phyloP scores from a whole-genome alignment of 53 echinoderm and acorn worm species.

The Paracentrotus lividus region DNA sequence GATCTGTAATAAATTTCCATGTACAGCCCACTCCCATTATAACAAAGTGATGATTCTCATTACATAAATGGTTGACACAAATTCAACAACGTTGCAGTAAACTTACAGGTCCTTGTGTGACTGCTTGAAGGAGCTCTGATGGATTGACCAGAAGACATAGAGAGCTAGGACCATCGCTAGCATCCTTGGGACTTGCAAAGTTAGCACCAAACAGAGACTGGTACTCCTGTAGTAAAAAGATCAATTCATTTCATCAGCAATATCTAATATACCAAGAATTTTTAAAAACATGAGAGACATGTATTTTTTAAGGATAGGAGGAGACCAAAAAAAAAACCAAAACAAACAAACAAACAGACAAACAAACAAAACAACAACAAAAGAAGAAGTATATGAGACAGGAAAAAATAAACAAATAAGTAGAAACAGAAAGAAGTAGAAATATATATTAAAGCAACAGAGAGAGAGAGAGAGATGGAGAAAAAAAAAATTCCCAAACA shows the following conservation, averaged over 20 bases:
- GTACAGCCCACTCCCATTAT: no score
- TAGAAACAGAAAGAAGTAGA: background rate
- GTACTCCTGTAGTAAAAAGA: conserved; percentile 83
- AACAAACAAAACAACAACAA: background rate
- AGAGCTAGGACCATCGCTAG: conserved; percentile 72
- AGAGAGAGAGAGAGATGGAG: background rate
- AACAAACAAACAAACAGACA: no score
- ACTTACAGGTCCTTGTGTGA: conserved; percentile 91
- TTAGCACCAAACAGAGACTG: conserved; percentile 91
- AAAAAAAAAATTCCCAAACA: no score
- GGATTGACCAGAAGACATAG: conserved; percentile 94
- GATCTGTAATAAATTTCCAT: no score
- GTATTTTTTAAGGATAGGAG: background rate
- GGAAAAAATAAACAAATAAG: background rate
- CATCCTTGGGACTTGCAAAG: conserved; percentile 80
- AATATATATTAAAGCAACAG: background rate
- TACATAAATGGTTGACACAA: no score
- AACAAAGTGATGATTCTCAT: no score
- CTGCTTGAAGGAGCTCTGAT: conserved; percentile 97
- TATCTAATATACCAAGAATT: no score
- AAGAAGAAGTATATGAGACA: background rate
- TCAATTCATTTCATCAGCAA: background rate
- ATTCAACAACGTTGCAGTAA: no score
- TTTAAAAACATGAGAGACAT: background rate
- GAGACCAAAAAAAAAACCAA: no score